Evolutionary conservation across 1,140 invertebrate species (phyloP), one percentile per base, ranked within the genome.

Genomic region (Drosophila sturtevanti): DNA sequence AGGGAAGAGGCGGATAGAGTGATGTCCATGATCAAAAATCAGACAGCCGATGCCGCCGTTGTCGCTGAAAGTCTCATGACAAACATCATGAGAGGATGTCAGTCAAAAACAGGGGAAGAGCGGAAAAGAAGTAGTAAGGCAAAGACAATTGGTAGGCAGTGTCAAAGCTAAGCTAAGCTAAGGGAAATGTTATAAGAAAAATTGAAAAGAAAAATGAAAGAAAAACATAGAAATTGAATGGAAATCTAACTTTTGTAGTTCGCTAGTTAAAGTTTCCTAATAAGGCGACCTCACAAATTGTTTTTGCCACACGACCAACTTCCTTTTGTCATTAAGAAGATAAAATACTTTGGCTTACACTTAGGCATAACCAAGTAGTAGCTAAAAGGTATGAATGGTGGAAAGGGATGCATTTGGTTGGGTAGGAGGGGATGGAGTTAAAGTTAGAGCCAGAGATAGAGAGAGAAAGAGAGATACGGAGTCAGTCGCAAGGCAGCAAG

Each of bases 291-390:
- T 76, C 72, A 44, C 72, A 76, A 76, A 76, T 76, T 76, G 72
- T 76, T 56, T 75, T 76, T 76, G 72, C 76, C 72, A 76, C 72
- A 76, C 54, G 48, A 61, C 34, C 34, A 70, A 79, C 67, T 72
- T 68, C 67, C 52, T 56, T 58, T 78, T 63, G 74, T 78, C 89
- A 90, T 90, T 86, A 90, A 90, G 82, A 90, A 90, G 89, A 90
- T 89, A 81, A 90, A 90, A 90, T 89, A 72, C 85, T 86, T 85
- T 90, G 89, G 89, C 79, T 87, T 79, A 89, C 81, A 76, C 89
- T 86, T 90, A 90, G 89, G 89, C 89, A 90, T 90, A 90, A 78
- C 81, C 90, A 90, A 90, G 72, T 69, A 84, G 68, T 86, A n/a
- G n/a, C n/a, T n/a, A 90, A 90, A 68, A 68, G 81, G 68, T 22